These are phyloP conservation scores for Idris sp. DNA, from an alignment of 1,140 invertebrate species.

Conservation along the genomic window DNA sequence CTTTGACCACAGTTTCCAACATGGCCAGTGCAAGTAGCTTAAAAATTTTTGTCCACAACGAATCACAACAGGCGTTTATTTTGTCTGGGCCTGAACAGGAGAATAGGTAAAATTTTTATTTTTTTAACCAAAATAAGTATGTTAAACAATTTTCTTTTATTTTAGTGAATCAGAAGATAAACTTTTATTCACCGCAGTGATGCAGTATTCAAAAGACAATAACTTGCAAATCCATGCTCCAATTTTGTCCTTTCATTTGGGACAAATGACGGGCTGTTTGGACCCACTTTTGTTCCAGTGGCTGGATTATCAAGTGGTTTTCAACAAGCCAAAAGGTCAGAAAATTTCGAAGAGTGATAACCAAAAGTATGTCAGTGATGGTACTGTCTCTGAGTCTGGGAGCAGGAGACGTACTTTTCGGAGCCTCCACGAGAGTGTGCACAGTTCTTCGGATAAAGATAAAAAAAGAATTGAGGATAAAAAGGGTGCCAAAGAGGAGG, in stretches of 20 bases:
- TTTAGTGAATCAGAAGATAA: conserved; percentile 68
- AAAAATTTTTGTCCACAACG: conserved; percentile 78
- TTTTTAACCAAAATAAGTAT: conserved; percentile 2
- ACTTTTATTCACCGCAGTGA: conserved; percentile 72
- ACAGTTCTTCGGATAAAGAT: conserved; percentile 75
- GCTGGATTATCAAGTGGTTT: conserved; percentile 79
- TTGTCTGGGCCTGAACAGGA: conserved; percentile 80
- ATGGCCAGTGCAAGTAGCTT: conserved; percentile 74
- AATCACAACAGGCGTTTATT: conserved; percentile 79
- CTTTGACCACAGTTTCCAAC: conserved; percentile 73
- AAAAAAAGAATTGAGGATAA: conserved; percentile 69
- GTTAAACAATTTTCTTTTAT: conserved; percentile 7
- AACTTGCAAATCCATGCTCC: conserved; percentile 78
- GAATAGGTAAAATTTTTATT: conserved; percentile 49
- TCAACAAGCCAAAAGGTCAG: conserved; percentile 66
- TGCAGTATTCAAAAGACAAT: conserved; percentile 80
- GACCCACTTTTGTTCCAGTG: conserved; percentile 82
- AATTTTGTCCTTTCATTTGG: conserved; percentile 80
- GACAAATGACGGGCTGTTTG: conserved; percentile 80
- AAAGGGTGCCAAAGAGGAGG: conserved; percentile 68
- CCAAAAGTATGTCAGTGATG: conserved; percentile 67
- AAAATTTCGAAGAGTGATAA: conserved; percentile 49
- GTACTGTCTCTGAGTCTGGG: conserved; percentile 69
- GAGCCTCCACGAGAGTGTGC: conserved; percentile 75
- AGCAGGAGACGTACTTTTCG: conserved; percentile 74